Base-by-base conservation (phyloP, 2,888 invertebrate species). In the Eupeodes luniger region DNA sequence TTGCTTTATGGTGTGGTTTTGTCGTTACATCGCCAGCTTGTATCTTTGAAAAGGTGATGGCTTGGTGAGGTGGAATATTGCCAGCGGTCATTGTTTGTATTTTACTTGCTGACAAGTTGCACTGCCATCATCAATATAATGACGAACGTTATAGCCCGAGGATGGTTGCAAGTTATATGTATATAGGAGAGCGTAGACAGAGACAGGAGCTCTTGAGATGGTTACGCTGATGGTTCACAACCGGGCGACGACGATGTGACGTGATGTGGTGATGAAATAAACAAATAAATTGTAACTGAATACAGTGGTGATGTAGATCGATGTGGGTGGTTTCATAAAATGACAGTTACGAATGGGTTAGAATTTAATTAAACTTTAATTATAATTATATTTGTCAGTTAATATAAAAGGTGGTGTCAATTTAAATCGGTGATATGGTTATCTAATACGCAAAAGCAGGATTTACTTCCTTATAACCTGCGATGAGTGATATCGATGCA, bases 41-140 rank as follows among this genome's bases (percentile, higher is more conserved):
- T 12, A 49, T 36, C 40, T 2, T 9, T 40, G 40, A 9, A 2
- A 49, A 27, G 51, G 34, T 57, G 69, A 81, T 44, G 44, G 80
- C 76, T 51, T 66, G 64, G 81, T 74, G 81, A 66, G 57, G 49
- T 64, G 79, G 47, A 70, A 76, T 77, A 72, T 77, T 66, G 81
- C 81, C 66, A 16, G 77, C 70, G 72, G 85, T 77, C 81, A 77
- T 74, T 77, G 81, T 77, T 81, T 85, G 44, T 70, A 85, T 67
- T 53, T 61, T 57, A 51, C 16, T 69, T 27, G 9, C 11, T 51
- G 49, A 51, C 84, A 57, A 62, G 61, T 44, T 57, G 70, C 51
- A 69, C 7, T 61, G 79, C 55, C 70, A 72, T 16, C 67, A 74
- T 62, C 70, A 72, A 44, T 44, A 36, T 36, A 11, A 59, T 77